phyloP scores from a whole-genome alignment of 2,797 vertebrate species.

The Paguma larvata region DNA sequence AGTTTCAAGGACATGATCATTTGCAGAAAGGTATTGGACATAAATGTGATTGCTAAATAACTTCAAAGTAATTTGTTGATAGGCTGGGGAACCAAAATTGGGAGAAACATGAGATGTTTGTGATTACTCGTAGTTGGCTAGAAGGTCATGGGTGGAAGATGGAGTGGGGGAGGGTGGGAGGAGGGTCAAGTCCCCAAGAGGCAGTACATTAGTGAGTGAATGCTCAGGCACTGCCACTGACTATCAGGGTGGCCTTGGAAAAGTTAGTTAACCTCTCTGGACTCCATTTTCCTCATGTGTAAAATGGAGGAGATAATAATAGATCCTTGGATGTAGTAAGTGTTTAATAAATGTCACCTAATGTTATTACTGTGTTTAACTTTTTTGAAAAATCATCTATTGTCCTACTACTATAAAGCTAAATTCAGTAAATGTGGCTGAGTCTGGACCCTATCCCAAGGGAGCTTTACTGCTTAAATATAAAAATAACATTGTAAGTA shows the following conservation, averaged over 20 bases:
- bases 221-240: not conserved
- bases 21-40: conserved; percentile 60
- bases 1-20: conserved; percentile 53
- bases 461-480: not conserved
- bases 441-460: not conserved
- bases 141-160: not conserved
- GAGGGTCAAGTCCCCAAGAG: not conserved
- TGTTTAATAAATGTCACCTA: conserved; percentile 12
- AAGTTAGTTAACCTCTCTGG: not conserved
- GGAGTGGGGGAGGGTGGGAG: not conserved
- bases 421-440: not conserved
- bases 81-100: not conserved
- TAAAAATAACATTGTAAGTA: conserved; percentile 5
- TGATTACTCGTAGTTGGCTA: not conserved
- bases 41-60: conserved; percentile 38
- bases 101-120: not conserved
- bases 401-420: not conserved
- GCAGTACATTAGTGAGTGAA: not conserved
- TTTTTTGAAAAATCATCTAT: not conserved
- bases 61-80: conserved; percentile 40
- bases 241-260: not conserved
- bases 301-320: not conserved
- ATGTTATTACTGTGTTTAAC: not conserved
- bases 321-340: not conserved
- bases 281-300: not conserved